Percentiles rank a stretch among this genome's conserved stretches.
Conservation (phyloP, 2,113 vertebrate species). For the Coryphaenoides rupestris region DNA sequence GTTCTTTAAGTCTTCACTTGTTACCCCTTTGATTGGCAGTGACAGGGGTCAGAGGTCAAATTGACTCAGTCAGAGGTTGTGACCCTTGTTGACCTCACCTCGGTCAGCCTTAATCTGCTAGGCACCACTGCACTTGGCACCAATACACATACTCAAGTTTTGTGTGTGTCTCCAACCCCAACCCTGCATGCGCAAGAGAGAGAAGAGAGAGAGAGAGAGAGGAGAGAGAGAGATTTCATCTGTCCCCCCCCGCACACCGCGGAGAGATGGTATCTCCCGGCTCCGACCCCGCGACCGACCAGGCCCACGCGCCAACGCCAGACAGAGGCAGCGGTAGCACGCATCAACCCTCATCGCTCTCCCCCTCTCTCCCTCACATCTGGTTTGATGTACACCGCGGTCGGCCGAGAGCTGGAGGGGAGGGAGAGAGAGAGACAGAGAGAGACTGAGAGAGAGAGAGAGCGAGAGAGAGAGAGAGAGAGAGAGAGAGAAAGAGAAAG, state of each 20-base stretch:
- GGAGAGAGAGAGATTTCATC: slow-evolving; percentile 36
- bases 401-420: no score
- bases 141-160: not conserved
- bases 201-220: not conserved
- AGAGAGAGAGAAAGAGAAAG: no score
- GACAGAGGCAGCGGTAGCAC: no score
- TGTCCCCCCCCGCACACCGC: slow-evolving; percentile 40
- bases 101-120: slow-evolving; percentile 55
- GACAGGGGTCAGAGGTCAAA: slow-evolving; percentile 65
- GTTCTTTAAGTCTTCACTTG: slow-evolving; percentile 5
- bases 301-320: no score
- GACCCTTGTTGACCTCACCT: slow-evolving; percentile 49
- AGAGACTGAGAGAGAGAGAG: no score
- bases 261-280: no score
- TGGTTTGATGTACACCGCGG: no score
- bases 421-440: no score
- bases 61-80: slow-evolving; percentile 55
- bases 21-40: slow-evolving; percentile 53
- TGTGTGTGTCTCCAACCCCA: not conserved
- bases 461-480: no score
- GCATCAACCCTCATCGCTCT: slow-evolving; percentile 30
- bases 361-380: slow-evolving; percentile 1
- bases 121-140: slow-evolving; percentile 39
- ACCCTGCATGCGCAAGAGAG: slow-evolving; percentile 13
- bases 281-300: no score